Conservation (phyloP, 2,797 vertebrate genomes). For the Onychomys arenicola region DNA sequence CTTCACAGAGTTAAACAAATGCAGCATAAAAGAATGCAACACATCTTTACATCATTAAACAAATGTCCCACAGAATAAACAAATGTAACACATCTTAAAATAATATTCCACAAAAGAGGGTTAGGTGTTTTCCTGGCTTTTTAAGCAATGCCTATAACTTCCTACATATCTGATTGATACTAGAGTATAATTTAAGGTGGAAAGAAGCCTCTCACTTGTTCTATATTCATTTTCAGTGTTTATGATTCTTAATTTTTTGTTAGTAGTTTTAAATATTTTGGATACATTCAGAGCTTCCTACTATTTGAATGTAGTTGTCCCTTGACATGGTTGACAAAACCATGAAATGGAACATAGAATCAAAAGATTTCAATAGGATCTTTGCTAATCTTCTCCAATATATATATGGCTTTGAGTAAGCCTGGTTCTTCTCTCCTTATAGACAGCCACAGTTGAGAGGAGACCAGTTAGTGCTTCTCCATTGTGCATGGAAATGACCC, state of each 20-base stretch:
- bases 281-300: not conserved
- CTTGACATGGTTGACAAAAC: not conserved
- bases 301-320: not conserved
- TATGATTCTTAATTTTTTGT: not conserved
- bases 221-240: not conserved
- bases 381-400: not conserved
- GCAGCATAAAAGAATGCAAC: no score
- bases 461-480: not conserved
- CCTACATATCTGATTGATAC: not conserved
- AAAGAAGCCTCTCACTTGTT: not conserved
- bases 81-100: no score
- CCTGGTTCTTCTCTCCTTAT: not conserved
- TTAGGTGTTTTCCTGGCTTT: not conserved
- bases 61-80: no score
- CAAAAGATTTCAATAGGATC: not conserved
- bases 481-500: not conserved
- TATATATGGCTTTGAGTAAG: not conserved
- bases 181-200: not conserved
- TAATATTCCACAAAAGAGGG: not conserved
- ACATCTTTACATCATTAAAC: no score
- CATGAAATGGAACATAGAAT: constrained; percentile 22
- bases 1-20: no score
- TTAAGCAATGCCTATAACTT: not conserved
- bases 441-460: not conserved
- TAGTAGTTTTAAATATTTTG: not conserved